Conservation (phyloP, 2,797 vertebrate genomes). For the Pseudocheirus occidentalis region DNA sequence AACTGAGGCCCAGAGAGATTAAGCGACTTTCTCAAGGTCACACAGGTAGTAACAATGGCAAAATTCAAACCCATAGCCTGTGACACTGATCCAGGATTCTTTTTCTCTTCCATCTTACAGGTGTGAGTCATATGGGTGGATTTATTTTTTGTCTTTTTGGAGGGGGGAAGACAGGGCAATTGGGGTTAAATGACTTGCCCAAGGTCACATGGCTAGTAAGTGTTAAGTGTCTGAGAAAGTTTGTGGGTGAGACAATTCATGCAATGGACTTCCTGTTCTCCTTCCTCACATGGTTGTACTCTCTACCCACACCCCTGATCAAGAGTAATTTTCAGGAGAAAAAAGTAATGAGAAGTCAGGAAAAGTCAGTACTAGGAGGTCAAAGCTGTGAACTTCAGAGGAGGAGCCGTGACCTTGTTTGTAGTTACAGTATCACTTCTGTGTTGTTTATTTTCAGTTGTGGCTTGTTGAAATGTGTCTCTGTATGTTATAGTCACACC, state of each 20-base stretch:
- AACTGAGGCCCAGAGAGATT: neutral
- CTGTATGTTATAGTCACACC: neutral
- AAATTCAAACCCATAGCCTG: neutral
- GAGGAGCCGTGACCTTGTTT: neutral
- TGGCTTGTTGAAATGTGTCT: neutral
- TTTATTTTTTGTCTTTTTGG: neutral
- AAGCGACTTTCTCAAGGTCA: neutral
- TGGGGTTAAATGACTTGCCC: too few relatives aligned
- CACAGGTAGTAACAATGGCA: neutral
- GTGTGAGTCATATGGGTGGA: too few relatives aligned
- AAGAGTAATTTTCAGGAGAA: neutral
- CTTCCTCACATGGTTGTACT: neutral
- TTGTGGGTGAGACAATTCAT: neutral
- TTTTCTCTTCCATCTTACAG: neutral
- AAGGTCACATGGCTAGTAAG: too few relatives aligned
- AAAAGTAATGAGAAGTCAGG: neutral
- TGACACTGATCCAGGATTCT: neutral
- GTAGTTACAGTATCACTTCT: neutral
- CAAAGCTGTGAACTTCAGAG: neutral
- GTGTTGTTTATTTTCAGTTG: neutral
- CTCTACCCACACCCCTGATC: neutral
- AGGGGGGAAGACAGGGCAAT: too few relatives aligned
- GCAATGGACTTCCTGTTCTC: neutral
- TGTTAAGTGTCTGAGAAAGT: neutral
- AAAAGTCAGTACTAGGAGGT: neutral